phyloP scores from a whole-genome alignment of 2,888 invertebrate species.

The Baccha elongata region DNA sequence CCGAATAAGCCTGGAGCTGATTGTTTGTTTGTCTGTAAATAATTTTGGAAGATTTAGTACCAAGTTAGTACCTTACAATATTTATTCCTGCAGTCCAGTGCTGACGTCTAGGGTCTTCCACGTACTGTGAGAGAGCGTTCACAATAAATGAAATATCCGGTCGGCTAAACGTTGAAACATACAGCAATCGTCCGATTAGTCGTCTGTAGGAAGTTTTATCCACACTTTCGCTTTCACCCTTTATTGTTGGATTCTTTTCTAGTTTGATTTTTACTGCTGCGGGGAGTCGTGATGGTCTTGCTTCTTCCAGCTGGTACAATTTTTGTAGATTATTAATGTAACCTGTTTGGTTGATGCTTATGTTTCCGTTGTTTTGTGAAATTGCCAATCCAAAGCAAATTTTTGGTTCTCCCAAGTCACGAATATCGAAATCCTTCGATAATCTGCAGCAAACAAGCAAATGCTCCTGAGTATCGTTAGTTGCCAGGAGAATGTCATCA shows the following conservation, averaged over 20 bases:
- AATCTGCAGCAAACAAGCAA: background rate
- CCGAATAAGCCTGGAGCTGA: conserved; percentile 10
- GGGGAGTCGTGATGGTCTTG: conserved; percentile 32
- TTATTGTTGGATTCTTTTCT: conserved; percentile 28
- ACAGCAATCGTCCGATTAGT: conserved; percentile 35
- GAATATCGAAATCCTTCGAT: conserved; percentile 14
- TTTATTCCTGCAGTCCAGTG: conserved; percentile 15
- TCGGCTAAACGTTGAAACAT: conserved; percentile 46
- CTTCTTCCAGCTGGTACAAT: conserved; percentile 15
- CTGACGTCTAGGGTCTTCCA: too few species aligned
- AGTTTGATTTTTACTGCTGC: conserved; percentile 27
- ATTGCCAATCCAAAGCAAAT: conserved; percentile 46
- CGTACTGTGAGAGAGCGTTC: conserved; percentile 14
- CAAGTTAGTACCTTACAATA: conserved; percentile 3
- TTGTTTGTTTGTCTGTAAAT: conserved; percentile 3
- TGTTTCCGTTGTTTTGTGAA: conserved; percentile 11
- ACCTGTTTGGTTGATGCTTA: conserved; percentile 25
- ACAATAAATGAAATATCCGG: conserved; percentile 45
- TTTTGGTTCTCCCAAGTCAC: conserved; percentile 39
- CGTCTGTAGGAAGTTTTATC: conserved; percentile 35
- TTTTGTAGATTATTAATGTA: conserved; percentile 44
- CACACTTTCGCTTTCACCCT: conserved; percentile 35
- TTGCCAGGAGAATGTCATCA: too few species aligned
- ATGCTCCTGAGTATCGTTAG: too few species aligned
- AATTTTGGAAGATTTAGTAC: background rate